Evolutionary conservation across 2,113 vertebrate species (phyloP).

Genomic region (Puffinus mauretanicus): DNA sequence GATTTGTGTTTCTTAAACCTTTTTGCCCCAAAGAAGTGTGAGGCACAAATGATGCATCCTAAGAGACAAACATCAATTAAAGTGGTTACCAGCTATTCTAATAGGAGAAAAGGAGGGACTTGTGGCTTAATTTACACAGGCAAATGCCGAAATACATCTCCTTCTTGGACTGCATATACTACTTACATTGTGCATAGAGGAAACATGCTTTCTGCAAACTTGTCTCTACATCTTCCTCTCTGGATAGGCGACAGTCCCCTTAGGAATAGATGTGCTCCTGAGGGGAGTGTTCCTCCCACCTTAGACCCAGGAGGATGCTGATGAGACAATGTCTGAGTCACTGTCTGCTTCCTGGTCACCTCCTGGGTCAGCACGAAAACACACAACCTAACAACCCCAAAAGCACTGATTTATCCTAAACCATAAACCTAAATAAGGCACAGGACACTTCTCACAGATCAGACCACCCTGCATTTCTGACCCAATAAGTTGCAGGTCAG

Average conservation of each 20-base stretch:
- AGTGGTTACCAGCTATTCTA: background rate
- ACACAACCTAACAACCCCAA: background rate
- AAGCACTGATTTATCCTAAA: background rate
- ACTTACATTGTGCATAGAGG: fast-evolving
- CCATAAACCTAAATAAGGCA: background rate
- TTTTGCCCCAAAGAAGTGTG: background rate
- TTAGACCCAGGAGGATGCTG: background rate
- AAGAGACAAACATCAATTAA: background rate
- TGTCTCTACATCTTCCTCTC: background rate
- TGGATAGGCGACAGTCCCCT: background rate
- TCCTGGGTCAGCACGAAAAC: background rate
- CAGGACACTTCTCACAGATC: background rate
- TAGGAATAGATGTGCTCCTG: background rate
- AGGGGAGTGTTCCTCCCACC: background rate
- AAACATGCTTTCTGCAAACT: background rate
- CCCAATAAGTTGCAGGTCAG: background rate
- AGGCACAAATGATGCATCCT: background rate
- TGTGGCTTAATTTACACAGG: background rate
- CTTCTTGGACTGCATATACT: background rate
- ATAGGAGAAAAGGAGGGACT: background rate
- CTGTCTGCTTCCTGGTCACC: background rate
- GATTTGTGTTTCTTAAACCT: background rate
- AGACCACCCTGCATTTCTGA: background rate
- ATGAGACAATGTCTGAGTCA: constrained; percentile 26
- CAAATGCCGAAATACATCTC: background rate